phyloP scores from a whole-genome alignment of 2,888 invertebrate species.

The Drosophila buzzatii region DNA sequence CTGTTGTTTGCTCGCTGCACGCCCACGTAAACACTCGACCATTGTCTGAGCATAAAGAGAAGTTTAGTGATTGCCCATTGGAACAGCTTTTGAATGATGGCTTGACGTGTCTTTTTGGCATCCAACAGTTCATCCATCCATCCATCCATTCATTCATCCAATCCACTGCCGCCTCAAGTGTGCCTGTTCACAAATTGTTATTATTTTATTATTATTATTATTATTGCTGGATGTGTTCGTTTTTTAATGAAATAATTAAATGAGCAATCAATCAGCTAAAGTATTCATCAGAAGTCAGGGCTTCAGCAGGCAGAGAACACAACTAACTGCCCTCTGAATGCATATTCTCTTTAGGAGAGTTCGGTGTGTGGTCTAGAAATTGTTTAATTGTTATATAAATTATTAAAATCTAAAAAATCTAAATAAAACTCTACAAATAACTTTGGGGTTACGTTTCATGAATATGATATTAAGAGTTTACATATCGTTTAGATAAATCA shows the following conservation, averaged over 20 bases:
- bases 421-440: too few relatives aligned
- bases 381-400: too few relatives aligned
- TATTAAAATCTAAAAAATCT: too few relatives aligned
- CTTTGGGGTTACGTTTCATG: too few relatives aligned
- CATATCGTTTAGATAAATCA: too few relatives aligned
- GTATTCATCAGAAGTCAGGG: slow-evolving; percentile 21
- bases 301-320: neutral
- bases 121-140: slow-evolving; percentile 37
- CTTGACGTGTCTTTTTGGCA: slow-evolving; percentile 61
- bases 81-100: slow-evolving; percentile 68
- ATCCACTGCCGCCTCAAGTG: slow-evolving; percentile 39
- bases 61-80: slow-evolving; percentile 48
- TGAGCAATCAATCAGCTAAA: slow-evolving; percentile 40
- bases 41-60: slow-evolving; percentile 32
- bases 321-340: neutral
- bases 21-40: slow-evolving; percentile 67
- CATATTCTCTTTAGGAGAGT: neutral
- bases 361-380: neutral
- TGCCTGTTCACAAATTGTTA: slow-evolving; percentile 53
- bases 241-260: slow-evolving; percentile 68
- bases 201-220: slow-evolving; percentile 48
- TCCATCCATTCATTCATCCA: slow-evolving; percentile 13
- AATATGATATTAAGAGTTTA: too few relatives aligned
- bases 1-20: slow-evolving; percentile 44
- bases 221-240: slow-evolving; percentile 37